Base-by-base conservation (phyloP, 1,140 invertebrate species). In the Acromyrmex heyeri region DNA sequence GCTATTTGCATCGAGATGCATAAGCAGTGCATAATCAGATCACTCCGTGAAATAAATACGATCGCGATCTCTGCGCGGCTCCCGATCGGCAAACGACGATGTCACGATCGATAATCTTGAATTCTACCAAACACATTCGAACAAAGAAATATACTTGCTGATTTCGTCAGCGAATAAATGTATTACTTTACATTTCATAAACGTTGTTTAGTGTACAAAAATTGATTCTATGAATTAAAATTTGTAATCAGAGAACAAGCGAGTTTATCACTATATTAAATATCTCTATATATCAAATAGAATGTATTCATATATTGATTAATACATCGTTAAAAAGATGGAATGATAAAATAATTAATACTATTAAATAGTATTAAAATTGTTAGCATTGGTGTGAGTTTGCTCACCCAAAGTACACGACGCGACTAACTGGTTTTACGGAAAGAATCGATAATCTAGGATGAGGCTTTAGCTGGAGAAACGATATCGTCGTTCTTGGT, bases 401-500 rank as follows among this genome's bases (percentile, higher is more conserved):
- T 75, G n/a, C 27, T 73, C 38, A 75, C 69, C n/a, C 48, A n/a
- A 24, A 24, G 21, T 30, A 64, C 67, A 53, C 16, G 21, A 10
- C 38, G 67, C 65, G 69, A 90, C 64, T 76, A 90, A 91, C 89
- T 91, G 89, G 88, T 91, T 90, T 72, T 87, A 48, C 82, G 76
- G 82, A 70, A 86, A 87, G 87, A 92, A 91, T 88, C 82, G 87
- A 91, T 91, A 92, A 93, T 92, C 91, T 91, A 89, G 85, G 89
- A 91, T 90, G 38, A 77, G 81, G 57, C 76, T 75, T 85, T 64
- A 76, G 82, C 48, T 59, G 70, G 59, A 82, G 50, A 87, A 86
- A 85, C 85, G 87, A 92, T 92, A 92, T 91, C 87, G 50, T 85
- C 69, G 78, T 75, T 83, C 85, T 59, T 57, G 75, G 72, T 65